Conservation (phyloP, 1,140 invertebrate genomes). For the Drosophila littoralis region DNA sequence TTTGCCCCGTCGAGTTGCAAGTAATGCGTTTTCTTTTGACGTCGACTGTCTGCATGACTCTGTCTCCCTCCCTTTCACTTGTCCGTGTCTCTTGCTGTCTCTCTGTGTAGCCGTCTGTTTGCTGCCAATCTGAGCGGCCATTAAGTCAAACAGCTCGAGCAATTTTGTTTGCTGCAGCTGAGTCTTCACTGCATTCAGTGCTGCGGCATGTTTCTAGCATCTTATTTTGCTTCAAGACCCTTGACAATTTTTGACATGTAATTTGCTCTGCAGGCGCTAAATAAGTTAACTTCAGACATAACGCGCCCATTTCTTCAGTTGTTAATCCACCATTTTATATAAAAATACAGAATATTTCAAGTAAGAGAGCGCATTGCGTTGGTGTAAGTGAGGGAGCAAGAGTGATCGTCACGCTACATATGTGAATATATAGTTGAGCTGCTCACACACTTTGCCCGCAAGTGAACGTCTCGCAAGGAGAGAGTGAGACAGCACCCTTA, state of each 20-base stretch:
- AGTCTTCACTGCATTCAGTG: slow-evolving; percentile 13
- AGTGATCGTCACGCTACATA: slow-evolving; percentile 15
- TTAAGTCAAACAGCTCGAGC: slow-evolving; percentile 70
- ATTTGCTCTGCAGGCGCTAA: slow-evolving; percentile 42
- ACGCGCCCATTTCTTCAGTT: too few relatives aligned
- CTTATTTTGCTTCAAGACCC: slow-evolving; percentile 46
- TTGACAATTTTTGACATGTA: slow-evolving; percentile 66
- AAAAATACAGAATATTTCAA: too few relatives aligned
- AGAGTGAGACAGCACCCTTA: too few relatives aligned
- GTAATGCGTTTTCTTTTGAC: slow-evolving; percentile 69
- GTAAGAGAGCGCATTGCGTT: too few relatives aligned
- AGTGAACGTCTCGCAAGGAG: too few relatives aligned
- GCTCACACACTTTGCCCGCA: background rate
- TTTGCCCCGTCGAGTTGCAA: slow-evolving; percentile 41
- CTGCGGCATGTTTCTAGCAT: slow-evolving; percentile 38
- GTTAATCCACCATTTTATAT: too few relatives aligned
- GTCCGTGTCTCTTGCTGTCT: slow-evolving; percentile 9
- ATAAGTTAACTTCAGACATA: slow-evolving; percentile 42
- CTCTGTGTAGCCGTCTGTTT: slow-evolving; percentile 59
- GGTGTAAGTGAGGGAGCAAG: background rate
- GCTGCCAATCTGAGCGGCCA: slow-evolving; percentile 73
- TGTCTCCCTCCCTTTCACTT: background rate
- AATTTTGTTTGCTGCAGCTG: slow-evolving; percentile 52
- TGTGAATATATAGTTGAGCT: slow-evolving; percentile 26
- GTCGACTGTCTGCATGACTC: slow-evolving; percentile 19